Percentiles rank a stretch among this genome's conserved stretches.
phyloP scores from a whole-genome alignment of 2,113 vertebrate genomes.

The Microcebus murinus region DNA sequence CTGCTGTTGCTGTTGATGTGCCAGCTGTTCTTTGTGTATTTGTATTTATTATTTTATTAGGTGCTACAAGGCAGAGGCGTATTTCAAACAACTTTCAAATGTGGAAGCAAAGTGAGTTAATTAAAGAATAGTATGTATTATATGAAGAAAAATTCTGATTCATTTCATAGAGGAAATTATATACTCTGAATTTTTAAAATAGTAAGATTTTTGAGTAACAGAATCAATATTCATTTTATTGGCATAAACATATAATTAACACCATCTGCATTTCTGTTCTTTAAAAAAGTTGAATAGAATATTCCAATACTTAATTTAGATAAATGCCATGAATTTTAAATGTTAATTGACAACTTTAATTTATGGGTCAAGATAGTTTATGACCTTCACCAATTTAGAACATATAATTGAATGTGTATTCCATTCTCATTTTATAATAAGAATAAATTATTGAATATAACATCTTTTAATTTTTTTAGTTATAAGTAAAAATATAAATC shows the following conservation, averaged over 20 bases:
- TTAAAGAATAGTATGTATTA: background rate
- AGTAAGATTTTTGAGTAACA: background rate
- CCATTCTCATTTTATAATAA: background rate
- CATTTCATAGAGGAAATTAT: background rate
- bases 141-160: background rate
- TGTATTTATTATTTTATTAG: background rate
- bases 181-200: background rate
- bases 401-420: background rate
- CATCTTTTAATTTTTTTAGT: background rate
- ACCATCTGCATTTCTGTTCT: background rate
- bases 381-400: background rate
- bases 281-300: background rate
- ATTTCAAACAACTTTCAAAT: background rate
- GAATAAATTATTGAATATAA: background rate
- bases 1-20: background rate
- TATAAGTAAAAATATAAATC: background rate
- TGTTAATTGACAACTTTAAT: background rate
- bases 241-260: background rate
- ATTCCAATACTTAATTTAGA: background rate
- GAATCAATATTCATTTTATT: background rate
- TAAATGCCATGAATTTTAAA: background rate
- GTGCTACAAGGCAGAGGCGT: background rate
- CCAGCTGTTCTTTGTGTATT: background rate
- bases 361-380: background rate
- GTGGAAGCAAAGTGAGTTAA: background rate